phyloP scores from a whole-genome alignment of 1,140 invertebrate genomes.

The Ostrea edulis region DNA sequence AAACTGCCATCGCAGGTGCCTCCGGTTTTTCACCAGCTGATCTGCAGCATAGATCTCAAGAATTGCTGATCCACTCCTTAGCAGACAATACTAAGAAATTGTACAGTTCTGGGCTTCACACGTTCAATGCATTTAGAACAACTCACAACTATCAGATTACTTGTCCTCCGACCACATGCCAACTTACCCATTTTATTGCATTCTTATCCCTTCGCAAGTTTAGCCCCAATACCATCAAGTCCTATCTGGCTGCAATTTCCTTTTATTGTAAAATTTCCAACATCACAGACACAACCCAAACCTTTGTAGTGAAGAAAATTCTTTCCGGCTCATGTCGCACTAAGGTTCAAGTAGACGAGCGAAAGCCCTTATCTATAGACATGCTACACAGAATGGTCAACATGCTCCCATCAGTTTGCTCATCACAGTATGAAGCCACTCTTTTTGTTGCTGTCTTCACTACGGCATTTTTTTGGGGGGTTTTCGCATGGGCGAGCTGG shows the following conservation, averaged over 20 bases:
- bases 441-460: slow-evolving; percentile 33
- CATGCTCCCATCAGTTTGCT: not conserved
- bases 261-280: not conserved
- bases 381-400: slow-evolving; percentile 7
- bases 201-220: too few species aligned
- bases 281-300: not conserved
- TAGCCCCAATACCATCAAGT: too few species aligned
- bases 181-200: too few species aligned
- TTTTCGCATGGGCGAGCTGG: slow-evolving; percentile 35
- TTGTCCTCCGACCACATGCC: too few species aligned
- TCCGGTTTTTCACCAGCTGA: slow-evolving; percentile 22
- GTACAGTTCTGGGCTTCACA: too few species aligned
- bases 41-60: slow-evolving; percentile 8
- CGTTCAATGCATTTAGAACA: too few species aligned
- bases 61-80: not conserved
- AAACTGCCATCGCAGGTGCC: not conserved
- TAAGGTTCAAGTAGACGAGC: not conserved
- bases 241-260: too few species aligned
- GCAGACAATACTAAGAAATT: too few species aligned
- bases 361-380: not conserved
- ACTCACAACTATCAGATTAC: too few species aligned
- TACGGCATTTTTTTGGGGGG: slow-evolving; percentile 32
- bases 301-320: slow-evolving; percentile 28
- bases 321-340: not conserved
- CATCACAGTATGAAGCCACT: slow-evolving; percentile 4